Evolutionary conservation across 2,797 vertebrate species (phyloP), one percentile per base, ranked within the genome.

Genomic region (Onychomys torridus): DNA sequence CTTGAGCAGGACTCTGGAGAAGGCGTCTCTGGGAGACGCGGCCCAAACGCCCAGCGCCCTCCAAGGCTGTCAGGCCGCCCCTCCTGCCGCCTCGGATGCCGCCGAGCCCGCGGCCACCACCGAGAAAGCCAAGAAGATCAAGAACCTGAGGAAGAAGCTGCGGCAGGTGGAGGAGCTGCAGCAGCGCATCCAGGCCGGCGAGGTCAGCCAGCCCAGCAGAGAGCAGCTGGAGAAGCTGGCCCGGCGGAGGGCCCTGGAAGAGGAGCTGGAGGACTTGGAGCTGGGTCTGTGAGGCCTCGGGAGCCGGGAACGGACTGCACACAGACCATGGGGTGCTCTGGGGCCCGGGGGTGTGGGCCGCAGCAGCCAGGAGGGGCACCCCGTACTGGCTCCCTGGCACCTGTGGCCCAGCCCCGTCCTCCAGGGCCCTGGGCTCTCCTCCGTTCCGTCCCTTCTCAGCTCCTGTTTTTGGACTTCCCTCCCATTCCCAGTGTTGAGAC

Each of bases 61-160:
- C 12, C 97, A 93, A 32, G 84, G 87, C 81, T 92, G 86, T 49
- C 92, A 55, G 25, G 96, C 91, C 57, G 77, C 85, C 81, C 92
- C 97, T 98, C 10, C 91, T 67, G 67, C 95, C 9, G 86, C 95
- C 65, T 91, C 91, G 5, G 97, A 98, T n/a, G 95, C 93, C 4
- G 49, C 97, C 6, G 96, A 98, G 59, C 52, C 95, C 32, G 94
- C 97, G 0, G 89, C 97, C 0, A 94, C 95, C 25, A 94, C 98
- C 0, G 99, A 99, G 98, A 99, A 98, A 93, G 97, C 98, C 97
- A 99, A 99, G 98, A 99, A 99, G 98, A 98, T 99, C 11, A 99
- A 99, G 98, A 99, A 99, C 94, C 98, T 99, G 93, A 98, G 98
- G 97, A 99, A 99, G 99, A 99, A 99, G 98, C 98, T 99, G 97